Evolutionary conservation across 2,113 vertebrate species (phyloP).

Genomic region (Podiceps cristatus): DNA sequence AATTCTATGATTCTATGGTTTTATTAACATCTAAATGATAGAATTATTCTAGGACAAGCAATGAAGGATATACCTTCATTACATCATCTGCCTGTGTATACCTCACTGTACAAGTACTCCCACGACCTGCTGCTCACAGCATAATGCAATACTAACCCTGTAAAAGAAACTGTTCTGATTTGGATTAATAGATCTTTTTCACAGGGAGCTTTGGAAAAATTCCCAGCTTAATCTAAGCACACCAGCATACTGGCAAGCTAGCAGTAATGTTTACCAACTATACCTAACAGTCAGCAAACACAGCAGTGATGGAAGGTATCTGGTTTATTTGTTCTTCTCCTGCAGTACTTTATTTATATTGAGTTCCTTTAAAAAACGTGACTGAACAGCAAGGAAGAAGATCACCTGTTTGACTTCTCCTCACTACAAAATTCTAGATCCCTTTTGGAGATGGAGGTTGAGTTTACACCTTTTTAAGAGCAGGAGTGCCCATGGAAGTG

Average conservation of each 20-base stretch:
- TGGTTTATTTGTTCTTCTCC: background rate
- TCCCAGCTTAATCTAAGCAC: background rate
- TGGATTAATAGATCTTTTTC: background rate
- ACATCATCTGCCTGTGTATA: background rate
- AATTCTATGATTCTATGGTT: too few relatives aligned
- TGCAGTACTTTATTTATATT: background rate
- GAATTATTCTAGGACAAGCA: background rate
- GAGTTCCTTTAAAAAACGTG: background rate
- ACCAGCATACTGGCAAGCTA: background rate
- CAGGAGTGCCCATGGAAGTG: background rate
- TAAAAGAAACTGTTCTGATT: background rate
- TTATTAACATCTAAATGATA: background rate
- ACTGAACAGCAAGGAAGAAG: background rate
- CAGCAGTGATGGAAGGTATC: background rate
- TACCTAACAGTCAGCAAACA: background rate
- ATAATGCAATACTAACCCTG: background rate
- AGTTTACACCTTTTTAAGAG: background rate
- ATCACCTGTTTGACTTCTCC: background rate
- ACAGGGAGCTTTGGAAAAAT: background rate
- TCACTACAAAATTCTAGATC: background rate
- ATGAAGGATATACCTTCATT: background rate
- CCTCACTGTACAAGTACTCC: background rate
- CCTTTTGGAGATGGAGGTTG: background rate
- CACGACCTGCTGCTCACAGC: background rate
- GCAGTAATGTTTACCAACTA: background rate